Percentiles rank a stretch among this genome's conserved stretches.
These are phyloP conservation scores for Corythoichthys intestinalis DNA, from an alignment of 2,113 vertebrate species.

Conservation along the genomic window DNA sequence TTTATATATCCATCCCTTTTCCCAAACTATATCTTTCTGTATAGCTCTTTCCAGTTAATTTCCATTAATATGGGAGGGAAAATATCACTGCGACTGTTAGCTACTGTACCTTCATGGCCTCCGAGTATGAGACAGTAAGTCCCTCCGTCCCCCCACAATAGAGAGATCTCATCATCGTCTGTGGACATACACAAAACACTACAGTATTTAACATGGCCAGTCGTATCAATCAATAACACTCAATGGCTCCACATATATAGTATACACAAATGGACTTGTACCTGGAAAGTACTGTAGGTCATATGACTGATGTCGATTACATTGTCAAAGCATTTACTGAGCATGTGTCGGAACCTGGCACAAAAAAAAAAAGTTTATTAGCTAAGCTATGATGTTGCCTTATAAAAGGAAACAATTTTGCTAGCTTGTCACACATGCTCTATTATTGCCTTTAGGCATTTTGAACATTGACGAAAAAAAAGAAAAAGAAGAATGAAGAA, in stretches of 20 bases:
- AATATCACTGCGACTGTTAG: too few relatives aligned
- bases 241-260: neutral
- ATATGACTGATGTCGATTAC: conserved; percentile 83
- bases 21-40: too few relatives aligned
- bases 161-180: conserved; percentile 92
- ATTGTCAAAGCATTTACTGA: conserved; percentile 71
- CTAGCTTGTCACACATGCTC: too few relatives aligned
- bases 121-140: conserved; percentile 72
- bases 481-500: too few relatives aligned
- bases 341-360: conserved; percentile 81
- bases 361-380: neutral
- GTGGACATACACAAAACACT: conserved; percentile 17
- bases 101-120: conserved; percentile 81
- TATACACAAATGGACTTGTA: conserved; percentile 28
- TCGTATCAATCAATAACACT: neutral
- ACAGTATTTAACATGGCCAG: neutral
- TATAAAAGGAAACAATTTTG: too few relatives aligned
- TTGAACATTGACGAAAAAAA: too few relatives aligned
- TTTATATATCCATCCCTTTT: too few relatives aligned
- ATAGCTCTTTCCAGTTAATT: too few relatives aligned
- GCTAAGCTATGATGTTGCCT: too few relatives aligned
- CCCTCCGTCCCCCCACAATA: conserved; percentile 88
- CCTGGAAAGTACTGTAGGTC: conserved; percentile 88
- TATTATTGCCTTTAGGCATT: too few relatives aligned
- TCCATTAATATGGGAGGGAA: too few relatives aligned